Evolutionary conservation across 35 echinoderm and acorn worm species (phyloP), one percentile per base, ranked within the genome.

Genomic region (Chiridota heheva): DNA sequence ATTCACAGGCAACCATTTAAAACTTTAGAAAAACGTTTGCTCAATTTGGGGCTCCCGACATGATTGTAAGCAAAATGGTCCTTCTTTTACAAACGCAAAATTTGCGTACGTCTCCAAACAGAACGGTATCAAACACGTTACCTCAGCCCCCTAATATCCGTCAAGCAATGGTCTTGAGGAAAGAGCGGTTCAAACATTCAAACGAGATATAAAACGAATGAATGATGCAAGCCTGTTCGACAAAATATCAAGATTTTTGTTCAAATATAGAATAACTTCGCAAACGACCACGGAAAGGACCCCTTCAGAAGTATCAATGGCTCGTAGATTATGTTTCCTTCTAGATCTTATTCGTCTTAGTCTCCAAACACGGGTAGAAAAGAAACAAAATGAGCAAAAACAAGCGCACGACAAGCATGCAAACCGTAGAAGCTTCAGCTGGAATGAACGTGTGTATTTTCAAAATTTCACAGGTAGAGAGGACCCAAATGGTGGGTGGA

Each of bases 211-310:
- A n/a, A 75, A 75, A 42, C 27, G 41, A 81, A 10, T 36, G 6
- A 44, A 45, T 2, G 58, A 40, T 8, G 10, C 32, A 36, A 58
- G 43, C 1, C 32, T 83, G 31, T 32, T 70, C 10, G 25, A 70
- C 22, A 44, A 49, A 57, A 45, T 83, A 12, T 29, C 42, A 12
- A 69, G 44, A 7, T 83, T 83, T 36, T 36, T 83, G 45, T 83
- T 84, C 29, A 72, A 70, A 28, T 82, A 82, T 17, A 73, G 82
- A 58, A 84, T 68, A 0, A 73, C 68, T 22, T 39, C 82, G 16
- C 67, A 62, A 33, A 72, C 37, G 28, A 35, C 5, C 32, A 82
- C 80, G 44, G 33, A 46, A 22, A 43, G 44, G 35, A 63, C 36
- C 25, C 80, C 80, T 42, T 40, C 62, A 20, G 63, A 82, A 46